Evolutionary conservation across 2,888 invertebrate species (phyloP).

Genomic region (Julus scandinavius): DNA sequence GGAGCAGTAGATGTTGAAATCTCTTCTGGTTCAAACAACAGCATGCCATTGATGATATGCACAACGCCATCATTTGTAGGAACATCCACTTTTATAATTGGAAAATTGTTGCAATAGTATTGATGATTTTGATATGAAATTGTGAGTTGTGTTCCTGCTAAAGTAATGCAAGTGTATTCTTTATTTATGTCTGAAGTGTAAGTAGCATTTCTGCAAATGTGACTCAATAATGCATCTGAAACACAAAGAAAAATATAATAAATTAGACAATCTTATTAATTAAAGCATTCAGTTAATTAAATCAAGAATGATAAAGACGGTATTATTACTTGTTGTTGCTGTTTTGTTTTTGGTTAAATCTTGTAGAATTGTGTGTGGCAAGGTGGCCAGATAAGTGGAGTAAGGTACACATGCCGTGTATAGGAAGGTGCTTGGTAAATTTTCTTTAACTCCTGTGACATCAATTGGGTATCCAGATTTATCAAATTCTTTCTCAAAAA

Average conservation of each 20-base stretch:
- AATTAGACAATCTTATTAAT: not conserved
- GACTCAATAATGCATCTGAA: constrained; percentile 37
- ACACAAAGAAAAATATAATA: not conserved
- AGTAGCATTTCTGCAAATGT: constrained; percentile 33
- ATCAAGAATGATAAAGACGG: not conserved
- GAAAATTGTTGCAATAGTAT: constrained; percentile 48
- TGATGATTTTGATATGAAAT: constrained; percentile 27
- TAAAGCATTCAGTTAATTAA: not conserved
- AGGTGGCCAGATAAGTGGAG: not conserved
- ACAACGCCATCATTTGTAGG: constrained; percentile 51
- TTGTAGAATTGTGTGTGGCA: constrained; percentile 29
- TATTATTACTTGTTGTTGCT: constrained; percentile 18
- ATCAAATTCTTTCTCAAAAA: constrained; percentile 49
- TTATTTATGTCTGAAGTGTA: constrained; percentile 44
- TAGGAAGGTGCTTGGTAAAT: constrained; percentile 30
- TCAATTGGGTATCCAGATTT: constrained; percentile 48
- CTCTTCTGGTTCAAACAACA: not conserved
- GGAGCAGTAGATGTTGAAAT: not conserved
- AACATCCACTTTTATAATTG: constrained; percentile 30
- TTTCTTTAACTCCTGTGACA: not conserved
- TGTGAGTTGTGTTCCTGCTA: constrained; percentile 47
- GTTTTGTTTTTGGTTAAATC: constrained; percentile 31
- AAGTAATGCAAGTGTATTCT: constrained; percentile 47
- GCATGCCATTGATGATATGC: constrained; percentile 44
- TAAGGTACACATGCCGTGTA: constrained; percentile 51